Evolutionary conservation across 2,113 vertebrate species (phyloP), one percentile per base, ranked within the genome.

Genomic region (Gobiocypris rarus): DNA sequence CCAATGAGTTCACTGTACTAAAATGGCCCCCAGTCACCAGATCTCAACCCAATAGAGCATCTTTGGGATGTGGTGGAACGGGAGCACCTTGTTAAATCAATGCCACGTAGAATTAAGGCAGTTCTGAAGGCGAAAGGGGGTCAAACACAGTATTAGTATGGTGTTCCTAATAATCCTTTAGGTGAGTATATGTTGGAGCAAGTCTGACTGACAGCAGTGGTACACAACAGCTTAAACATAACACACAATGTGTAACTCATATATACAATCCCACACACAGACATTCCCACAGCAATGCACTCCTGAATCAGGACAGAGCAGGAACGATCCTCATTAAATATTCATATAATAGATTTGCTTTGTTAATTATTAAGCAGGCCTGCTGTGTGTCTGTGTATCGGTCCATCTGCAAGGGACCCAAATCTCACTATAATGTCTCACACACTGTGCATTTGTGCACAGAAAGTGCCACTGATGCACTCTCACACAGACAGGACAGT

Each of bases 361-460:
- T 88, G 90, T 94, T 91, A 91, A 87, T 93, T 91, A 93, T 93
- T 89, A 91, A 94, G 90, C 89, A 92, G 88, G 74, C 86, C 87
- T 86, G 90, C 89, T 91, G 90, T 91, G 89, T 84, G 89, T 89
- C 43, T 87, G 56, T 88, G 91, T 89, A 85, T 80, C 89, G 86
- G 91, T 92, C 89, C 92, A 92, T 93, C 91, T 93, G 93, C 85
- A 90, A 87, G 82, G 50, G 86, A 85, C 75, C 58, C 87, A 81
- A 80, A 54, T 84, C 52, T 26, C 50, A 83, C 71, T 71, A 76
- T 69, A 31, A 67, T 54, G 63, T 56, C 43, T n/a, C 82, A 67
- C 77, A 63, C 80, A 50, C 38, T 17, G 6, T 31, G 15, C 17
- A 10, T 75, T 19, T 75, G 73, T 52, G 48, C 45, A 41, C 50